Evolutionary conservation across 1,140 invertebrate species (phyloP).

Genomic region (Melitaea cinxia): DNA sequence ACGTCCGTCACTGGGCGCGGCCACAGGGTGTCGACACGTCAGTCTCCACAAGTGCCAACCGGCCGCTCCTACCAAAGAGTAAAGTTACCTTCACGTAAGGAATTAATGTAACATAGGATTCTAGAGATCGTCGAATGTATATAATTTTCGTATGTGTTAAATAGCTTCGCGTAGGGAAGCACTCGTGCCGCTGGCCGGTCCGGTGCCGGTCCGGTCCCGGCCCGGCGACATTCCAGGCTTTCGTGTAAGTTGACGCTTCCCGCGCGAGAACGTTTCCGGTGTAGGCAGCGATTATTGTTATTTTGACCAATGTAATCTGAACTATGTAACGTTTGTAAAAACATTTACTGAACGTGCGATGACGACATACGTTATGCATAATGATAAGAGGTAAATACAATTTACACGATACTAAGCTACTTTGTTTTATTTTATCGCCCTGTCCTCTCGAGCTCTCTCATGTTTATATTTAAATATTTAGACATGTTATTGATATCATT

Average conservation of each 20-base stretch:
- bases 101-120: conserved; percentile 71
- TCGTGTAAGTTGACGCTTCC: conserved; percentile 48
- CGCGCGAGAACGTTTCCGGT: conserved; percentile 48
- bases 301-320: conserved; percentile 79
- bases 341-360: conserved; percentile 68
- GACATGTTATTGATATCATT: too few species aligned
- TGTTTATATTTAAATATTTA: too few species aligned
- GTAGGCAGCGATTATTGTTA: conserved; percentile 72
- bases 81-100: conserved; percentile 77
- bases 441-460: neutral
- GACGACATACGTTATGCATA: conserved; percentile 71
- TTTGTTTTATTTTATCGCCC: conserved; percentile 53
- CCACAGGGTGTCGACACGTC: conserved; percentile 23
- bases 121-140: conserved; percentile 62
- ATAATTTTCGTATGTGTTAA: conserved; percentile 69
- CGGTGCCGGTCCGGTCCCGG: conserved; percentile 27
- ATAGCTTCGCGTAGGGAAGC: conserved; percentile 34
- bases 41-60: conserved; percentile 72
- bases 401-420: conserved; percentile 67
- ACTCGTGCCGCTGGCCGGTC: conserved; percentile 18
- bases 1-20: neutral
- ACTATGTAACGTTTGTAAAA: conserved; percentile 78
- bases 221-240: conserved; percentile 70
- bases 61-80: conserved; percentile 76
- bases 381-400: conserved; percentile 79